phyloP scores from a whole-genome alignment of 1,140 invertebrate genomes.

The Metaphire vulgaris region DNA sequence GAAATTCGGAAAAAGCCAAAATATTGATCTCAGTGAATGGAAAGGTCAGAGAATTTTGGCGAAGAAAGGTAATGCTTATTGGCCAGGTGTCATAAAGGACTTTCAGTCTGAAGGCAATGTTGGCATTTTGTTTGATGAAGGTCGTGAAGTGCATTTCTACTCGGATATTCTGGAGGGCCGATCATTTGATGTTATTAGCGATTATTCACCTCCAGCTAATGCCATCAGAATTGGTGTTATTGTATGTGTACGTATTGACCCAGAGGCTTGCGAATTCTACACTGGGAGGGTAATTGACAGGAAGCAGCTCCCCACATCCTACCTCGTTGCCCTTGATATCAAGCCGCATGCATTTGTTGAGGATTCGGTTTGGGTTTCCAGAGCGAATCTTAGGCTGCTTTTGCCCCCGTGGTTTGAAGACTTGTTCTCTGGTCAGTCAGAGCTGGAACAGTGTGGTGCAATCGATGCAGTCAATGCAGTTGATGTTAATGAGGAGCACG shows the following conservation, averaged over 20 bases:
- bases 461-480: neutral
- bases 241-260: slow-evolving; percentile 58
- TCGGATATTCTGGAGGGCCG: slow-evolving; percentile 56
- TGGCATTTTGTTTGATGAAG: slow-evolving; percentile 66
- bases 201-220: slow-evolving; percentile 77
- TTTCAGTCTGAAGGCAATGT: slow-evolving; percentile 64
- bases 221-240: slow-evolving; percentile 64
- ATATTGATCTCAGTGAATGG: slow-evolving; percentile 81
- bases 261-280: slow-evolving; percentile 65
- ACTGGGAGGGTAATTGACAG: slow-evolving; percentile 70
- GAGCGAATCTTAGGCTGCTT: slow-evolving; percentile 79
- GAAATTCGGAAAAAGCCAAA: slow-evolving; percentile 23
- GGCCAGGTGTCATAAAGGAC: slow-evolving; percentile 66
- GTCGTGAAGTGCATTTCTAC: slow-evolving; percentile 59
- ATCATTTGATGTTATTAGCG: slow-evolving; percentile 78
- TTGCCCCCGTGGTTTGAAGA: slow-evolving; percentile 92
- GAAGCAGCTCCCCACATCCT: slow-evolving; percentile 63
- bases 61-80: slow-evolving; percentile 64
- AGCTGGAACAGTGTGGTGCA: neutral
- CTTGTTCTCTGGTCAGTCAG: slow-evolving; percentile 47
- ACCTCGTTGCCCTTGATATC: slow-evolving; percentile 64
- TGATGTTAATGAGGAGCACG: neutral
- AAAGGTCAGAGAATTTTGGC: slow-evolving; percentile 80
- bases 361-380: slow-evolving; percentile 58
- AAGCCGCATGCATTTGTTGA: slow-evolving; percentile 29